Base-by-base conservation (phyloP, 2,888 invertebrate species). In the Drosophila acutilabella region DNA sequence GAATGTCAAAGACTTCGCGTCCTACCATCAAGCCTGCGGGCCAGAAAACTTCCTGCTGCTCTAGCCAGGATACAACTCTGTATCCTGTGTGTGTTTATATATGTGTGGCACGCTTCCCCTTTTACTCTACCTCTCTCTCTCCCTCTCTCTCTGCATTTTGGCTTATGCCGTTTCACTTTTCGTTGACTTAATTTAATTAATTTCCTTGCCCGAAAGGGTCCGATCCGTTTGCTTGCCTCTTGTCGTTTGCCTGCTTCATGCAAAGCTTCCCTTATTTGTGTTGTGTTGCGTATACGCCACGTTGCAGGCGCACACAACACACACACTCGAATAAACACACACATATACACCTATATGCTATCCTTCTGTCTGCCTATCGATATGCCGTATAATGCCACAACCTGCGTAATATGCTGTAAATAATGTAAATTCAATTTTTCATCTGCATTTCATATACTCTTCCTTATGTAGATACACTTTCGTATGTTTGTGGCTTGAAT, bases 161-260 rank as follows among this genome's bases (percentile, higher is more conserved):
- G 83, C 78, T 81, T 84, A 78, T 84, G 79, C 77, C 85, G 79
- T 83, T 83, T 85, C 83, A 85, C 85, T 88, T 85, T 85, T 88
- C 88, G 88, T 85, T 88, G 88, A 85, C 86, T 85, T 85, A 88
- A 85, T 85, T 85, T 88, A 85, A 85, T 85, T 85, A 85, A 85
- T 85, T 85, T 85, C 79, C 81, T 78, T 73, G 81, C 78, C 85
- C 88, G 80, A 73, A 84, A 83, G 85, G 88, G 81, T 79, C 69
- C 81, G 64, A 80, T 69, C 67, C 73, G 80, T 68, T 66, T 62
- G 82, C 62, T 71, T 69, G 74, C 48, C 69, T 75, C 75, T 54
- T 62, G 58, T 45, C 57, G 57, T 47, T 53, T 57, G 78, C 54
- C 66, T 64, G 71, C 48, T 62, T 71, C 73, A 57, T 66, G 61